Evolutionary conservation across 2,113 vertebrate species (phyloP), one percentile per base, ranked within the genome.

Genomic region (Dendropsophus ebraccatus): DNA sequence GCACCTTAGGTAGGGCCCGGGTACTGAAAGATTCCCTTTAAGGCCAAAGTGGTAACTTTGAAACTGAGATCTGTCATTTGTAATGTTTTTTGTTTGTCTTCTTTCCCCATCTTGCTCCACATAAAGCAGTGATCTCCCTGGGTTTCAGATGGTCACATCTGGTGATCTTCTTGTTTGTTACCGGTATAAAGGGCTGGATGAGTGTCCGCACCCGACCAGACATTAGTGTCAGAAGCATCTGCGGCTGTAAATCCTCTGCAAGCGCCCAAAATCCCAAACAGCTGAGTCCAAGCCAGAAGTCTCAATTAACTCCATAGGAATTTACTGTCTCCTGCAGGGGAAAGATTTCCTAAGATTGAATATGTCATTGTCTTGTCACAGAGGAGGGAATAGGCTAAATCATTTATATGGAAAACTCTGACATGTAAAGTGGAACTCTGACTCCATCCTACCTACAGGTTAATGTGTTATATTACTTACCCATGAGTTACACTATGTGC

Each of bases 191-290:
- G n/a, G n/a, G n/a, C n/a, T n/a, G n/a, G 82, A 50, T 30, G 70
- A 81, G 35, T 23, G 17, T 60, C 37, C 47, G 50, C 49, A 58
- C 17, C 52, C 69, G 30, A 56, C 50, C 4, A 21, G 54, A 84
- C 52, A 58, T 60, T 60, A 47, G 75, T 84, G 49, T 74, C 49
- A 0, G 50, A 16, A 84, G 37, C 82, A 75, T 84, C 82, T 75
- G 70, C 28, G 35, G 25, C 52, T 17, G 50, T 75, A 75, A 28
- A 73, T 83, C 69, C 16, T 28, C 4, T 21, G n/a, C 32, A 74
- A 83, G 32, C 41, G 47, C 21, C 47, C 17, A 28, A 41, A 58
- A 45, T 60, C n/a, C 35, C 30, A 25, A 37, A 45, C 23, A 52
- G 65, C 17, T 52, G 47, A 83, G 30, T 56, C 67, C 1, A 10